phyloP scores from a whole-genome alignment of 2,113 vertebrate species.

The Papio anubis region DNA sequence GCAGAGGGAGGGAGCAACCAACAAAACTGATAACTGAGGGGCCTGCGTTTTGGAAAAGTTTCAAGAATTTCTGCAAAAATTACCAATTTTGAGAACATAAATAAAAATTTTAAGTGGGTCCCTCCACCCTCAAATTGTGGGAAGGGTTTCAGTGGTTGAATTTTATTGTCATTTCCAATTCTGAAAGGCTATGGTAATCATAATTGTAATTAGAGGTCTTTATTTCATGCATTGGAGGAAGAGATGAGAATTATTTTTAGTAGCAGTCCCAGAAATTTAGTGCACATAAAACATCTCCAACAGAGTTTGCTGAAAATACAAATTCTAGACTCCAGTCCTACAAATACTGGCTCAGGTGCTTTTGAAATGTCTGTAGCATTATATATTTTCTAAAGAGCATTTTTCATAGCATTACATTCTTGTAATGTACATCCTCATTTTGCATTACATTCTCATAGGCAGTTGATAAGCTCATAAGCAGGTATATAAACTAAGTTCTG shows the following conservation, averaged over 20 bases:
- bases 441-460: no score
- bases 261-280: neutral
- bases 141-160: neutral
- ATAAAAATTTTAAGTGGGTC: neutral
- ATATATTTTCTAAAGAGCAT: neutral
- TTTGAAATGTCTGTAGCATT: neutral
- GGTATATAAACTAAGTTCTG: neutral
- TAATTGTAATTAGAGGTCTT: neutral
- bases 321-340: neutral
- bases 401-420: neutral
- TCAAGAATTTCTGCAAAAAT: neutral
- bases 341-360: neutral
- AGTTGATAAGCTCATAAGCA: neutral
- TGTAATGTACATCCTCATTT: no score
- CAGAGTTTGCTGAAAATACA: neutral
- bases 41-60: neutral
- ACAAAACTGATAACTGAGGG: neutral
- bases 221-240: neutral
- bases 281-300: neutral
- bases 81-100: neutral
- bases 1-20: no score
- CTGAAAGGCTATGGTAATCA: neutral
- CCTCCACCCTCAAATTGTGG: neutral
- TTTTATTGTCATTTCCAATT: neutral
- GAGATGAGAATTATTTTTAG: neutral